Conservation (phyloP, 2,888 invertebrate genomes). For the Abrostola tripartita region DNA sequence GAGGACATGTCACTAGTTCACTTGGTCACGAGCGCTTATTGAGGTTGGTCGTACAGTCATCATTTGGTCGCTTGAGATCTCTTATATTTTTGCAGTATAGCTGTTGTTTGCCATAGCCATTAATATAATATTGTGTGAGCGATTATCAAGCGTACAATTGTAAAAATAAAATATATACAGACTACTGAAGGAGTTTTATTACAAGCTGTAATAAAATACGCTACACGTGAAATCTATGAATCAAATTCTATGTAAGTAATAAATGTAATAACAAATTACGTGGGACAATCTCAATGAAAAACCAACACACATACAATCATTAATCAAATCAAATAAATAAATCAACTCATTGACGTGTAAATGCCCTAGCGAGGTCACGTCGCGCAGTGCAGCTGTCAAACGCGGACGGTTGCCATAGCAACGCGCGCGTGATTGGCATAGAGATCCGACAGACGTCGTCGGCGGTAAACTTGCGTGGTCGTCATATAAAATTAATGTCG, state of each 20-base stretch:
- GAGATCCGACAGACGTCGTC: constrained; percentile 19
- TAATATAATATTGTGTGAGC: no score
- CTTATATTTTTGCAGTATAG: no score
- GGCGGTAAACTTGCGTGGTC: constrained; percentile 35
- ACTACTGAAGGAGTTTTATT: no score
- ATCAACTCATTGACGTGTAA: constrained; percentile 49
- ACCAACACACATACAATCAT: constrained; percentile 17
- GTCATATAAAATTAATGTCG: constrained; percentile 36
- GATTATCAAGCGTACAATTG: no score
- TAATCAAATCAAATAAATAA: constrained; percentile 11
- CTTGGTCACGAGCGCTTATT: no score
- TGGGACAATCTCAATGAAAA: constrained; percentile 33
- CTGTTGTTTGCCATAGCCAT: no score
- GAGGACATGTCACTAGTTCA: no score
- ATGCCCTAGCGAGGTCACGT: constrained; percentile 57
- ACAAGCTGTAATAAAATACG: no score
- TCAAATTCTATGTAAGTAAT: not conserved
- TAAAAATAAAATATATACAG: no score
- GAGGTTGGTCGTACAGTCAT: no score
- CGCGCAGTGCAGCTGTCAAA: constrained; percentile 51
- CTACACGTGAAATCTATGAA: no score
- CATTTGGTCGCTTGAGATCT: no score
- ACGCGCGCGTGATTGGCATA: constrained; percentile 53
- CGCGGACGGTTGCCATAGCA: constrained; percentile 51
- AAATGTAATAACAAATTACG: constrained; percentile 10